These are phyloP conservation scores for Lagopus muta DNA, from an alignment of 2,113 vertebrate genomes.

Conservation along the genomic window DNA sequence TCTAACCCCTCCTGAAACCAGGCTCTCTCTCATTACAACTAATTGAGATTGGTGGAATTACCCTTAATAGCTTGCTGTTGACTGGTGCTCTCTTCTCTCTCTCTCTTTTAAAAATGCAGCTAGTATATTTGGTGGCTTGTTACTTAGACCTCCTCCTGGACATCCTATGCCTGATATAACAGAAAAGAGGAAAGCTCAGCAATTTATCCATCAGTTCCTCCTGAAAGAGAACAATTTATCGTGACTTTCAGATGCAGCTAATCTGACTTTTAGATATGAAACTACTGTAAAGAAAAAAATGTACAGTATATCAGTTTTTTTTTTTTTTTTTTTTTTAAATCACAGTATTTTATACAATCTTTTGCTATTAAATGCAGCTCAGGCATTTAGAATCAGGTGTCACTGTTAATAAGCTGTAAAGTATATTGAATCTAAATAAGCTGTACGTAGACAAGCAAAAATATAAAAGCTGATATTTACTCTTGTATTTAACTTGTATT, in stretches of 20 bases:
- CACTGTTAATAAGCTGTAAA: not conserved
- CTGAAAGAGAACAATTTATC: conserved; percentile 11
- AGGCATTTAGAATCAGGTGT: not conserved
- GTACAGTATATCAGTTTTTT: not conserved
- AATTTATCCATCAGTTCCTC: conserved; percentile 91
- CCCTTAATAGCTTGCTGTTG: fast-evolving
- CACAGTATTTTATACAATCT: conserved; percentile 22
- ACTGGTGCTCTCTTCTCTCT: not conserved
- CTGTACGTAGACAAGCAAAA: not conserved
- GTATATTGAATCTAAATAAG: not conserved
- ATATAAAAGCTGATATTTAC: not conserved
- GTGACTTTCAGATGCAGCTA: conserved; percentile 24
- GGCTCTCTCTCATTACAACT: fast-evolving
- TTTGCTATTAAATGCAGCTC: not conserved
- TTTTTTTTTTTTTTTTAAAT: not conserved
- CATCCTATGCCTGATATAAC: conserved; percentile 74
- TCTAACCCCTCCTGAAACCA: fast-evolving
- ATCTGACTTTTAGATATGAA: not conserved
- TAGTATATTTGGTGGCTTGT: conserved; percentile 88
- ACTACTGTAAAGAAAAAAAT: conserved; percentile 19
- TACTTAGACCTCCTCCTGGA: conserved; percentile 82
- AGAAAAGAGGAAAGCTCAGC: conserved; percentile 90
- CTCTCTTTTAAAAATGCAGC: conserved; percentile 70
- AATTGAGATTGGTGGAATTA: not conserved
- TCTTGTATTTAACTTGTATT: conserved; percentile 42